Evolutionary conservation across 2,888 invertebrate species (phyloP), one percentile per base, ranked within the genome.

Genomic region (Drosophila suboccidentalis): DNA sequence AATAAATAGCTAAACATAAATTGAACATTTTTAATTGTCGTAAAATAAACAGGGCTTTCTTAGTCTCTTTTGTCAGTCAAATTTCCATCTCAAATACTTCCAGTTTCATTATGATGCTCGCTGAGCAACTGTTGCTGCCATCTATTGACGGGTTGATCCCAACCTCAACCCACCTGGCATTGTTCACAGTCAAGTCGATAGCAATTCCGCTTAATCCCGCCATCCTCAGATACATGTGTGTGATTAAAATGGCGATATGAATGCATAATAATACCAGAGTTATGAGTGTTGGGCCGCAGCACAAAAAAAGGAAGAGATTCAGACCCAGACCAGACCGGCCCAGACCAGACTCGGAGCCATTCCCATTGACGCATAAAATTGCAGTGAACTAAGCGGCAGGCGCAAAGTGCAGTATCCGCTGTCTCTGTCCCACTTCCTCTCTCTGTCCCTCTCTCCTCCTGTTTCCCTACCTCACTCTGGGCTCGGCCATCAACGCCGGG

Each of bases 171-270:
- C 29, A 17, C 8, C 17, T n/a, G 39, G 1, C 32, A 41, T 61
- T 55, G 34, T 41, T 55, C 41, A 44, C 39, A 5, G 44, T 43
- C 36, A 36, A 32, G 22, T 49, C 59, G 43, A 71, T 63, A 39
- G 51, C 64, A 36, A 69, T 57, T 75, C 61, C 66, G 61, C 65
- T 54, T 75, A 87, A 87, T 84, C 68, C 82, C 82, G 59, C 50
- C 69, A 58, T 69, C 43, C 57, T 64, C 49, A 46, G 75, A 34
- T 69, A 46, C 65, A 63, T 64, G 73, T 75, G 61, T 86, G 88
- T 88, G 90, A 89, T 89, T 89, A 89, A 86, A 87, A 75, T 75
- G 75, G 70, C 88, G 82, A 85, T 86, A 89, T 89, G 90, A 86
- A 86, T 89, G 89, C 85, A 82, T 89, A 87, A 89, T 86, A 86